phyloP scores from a whole-genome alignment of 2,888 invertebrate species.

The Catocala sponsa region DNA sequence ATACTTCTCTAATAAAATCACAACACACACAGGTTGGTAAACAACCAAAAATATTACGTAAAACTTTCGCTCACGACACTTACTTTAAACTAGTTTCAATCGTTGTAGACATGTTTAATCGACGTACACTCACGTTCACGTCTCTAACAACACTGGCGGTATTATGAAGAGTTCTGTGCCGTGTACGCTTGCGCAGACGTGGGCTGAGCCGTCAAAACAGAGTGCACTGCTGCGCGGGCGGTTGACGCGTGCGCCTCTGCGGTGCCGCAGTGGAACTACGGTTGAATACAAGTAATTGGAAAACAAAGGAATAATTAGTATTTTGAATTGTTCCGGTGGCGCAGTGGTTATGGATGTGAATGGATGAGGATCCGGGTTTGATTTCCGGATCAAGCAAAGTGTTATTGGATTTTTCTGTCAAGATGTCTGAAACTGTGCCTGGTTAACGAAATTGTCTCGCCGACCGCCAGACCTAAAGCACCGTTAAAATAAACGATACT shows the following conservation, averaged over 20 bases:
- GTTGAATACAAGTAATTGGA: too few species aligned
- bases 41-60: constrained; percentile 30
- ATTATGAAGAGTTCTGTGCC: background rate
- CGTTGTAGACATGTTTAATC: constrained; percentile 73
- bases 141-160: constrained; percentile 46
- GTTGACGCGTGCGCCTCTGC: background rate
- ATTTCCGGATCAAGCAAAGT: too few species aligned
- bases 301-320: too few species aligned
- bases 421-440: too few species aligned
- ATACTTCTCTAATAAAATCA: constrained; percentile 19
- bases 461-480: too few species aligned
- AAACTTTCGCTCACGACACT: constrained; percentile 74
- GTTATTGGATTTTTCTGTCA: too few species aligned
- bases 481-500: too few species aligned
- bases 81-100: constrained; percentile 79
- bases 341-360: too few species aligned
- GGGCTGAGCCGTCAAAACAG: constrained; percentile 7
- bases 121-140: constrained; percentile 44
- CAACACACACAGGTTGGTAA: constrained; percentile 36
- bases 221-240: constrained; percentile 31
- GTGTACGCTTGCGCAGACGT: constrained; percentile 28
- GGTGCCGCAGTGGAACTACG: background rate
- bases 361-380: too few species aligned
- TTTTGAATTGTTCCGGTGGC: too few species aligned
- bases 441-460: too few species aligned